Evolutionary conservation across 2,888 invertebrate species (phyloP).

Genomic region (Stenotaenia linearis): DNA sequence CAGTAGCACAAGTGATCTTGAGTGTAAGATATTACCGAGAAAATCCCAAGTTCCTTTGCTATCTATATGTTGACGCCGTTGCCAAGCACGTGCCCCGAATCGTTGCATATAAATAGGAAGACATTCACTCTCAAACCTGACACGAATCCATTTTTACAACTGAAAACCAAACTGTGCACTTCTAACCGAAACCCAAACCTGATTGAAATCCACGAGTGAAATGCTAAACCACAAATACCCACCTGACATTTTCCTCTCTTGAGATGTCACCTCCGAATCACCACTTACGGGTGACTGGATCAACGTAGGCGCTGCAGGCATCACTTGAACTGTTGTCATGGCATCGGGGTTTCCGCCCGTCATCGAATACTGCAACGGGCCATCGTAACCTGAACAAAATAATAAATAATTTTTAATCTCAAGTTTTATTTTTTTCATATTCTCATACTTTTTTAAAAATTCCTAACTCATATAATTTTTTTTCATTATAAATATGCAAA

Average conservation of each 20-base stretch:
- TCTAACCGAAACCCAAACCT: background rate
- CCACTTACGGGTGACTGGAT: constrained; percentile 10
- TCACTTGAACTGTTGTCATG: constrained; percentile 38
- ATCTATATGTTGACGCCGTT: background rate
- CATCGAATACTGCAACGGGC: constrained; percentile 74
- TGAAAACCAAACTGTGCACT: background rate
- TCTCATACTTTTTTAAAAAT: too few relatives aligned
- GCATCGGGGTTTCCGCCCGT: constrained; percentile 71
- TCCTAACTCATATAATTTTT: too few relatives aligned
- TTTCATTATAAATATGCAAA: too few relatives aligned
- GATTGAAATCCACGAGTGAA: background rate
- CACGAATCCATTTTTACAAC: background rate
- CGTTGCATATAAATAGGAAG: background rate
- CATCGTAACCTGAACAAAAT: constrained; percentile 63
- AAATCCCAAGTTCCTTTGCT: constrained; percentile 3
- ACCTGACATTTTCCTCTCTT: constrained; percentile 12
- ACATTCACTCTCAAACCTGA: background rate
- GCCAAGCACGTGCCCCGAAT: background rate
- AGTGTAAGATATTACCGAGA: constrained; percentile 1
- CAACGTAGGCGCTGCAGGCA: background rate
- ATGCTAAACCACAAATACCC: background rate
- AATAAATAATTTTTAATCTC: background rate
- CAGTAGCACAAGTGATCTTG: background rate
- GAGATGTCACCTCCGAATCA: constrained; percentile 24
- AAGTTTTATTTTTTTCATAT: background rate